Base-by-base conservation (phyloP, 2,113 vertebrate genomes). In the Genyomyrus donnyi region DNA sequence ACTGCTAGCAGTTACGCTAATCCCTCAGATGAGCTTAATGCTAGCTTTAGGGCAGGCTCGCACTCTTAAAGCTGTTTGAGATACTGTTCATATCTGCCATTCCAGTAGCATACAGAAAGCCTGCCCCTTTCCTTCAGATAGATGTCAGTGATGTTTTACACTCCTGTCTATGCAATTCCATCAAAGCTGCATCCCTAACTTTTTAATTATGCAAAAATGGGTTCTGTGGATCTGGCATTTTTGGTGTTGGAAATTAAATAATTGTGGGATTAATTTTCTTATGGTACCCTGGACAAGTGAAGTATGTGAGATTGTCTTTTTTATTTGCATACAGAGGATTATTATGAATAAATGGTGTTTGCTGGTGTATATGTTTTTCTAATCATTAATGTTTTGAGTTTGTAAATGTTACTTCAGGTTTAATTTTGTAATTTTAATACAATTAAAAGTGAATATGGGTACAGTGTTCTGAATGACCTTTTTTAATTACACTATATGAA, bases 271-370 rank as follows among this genome's bases (percentile, higher is more conserved):
- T 66, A n/a, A n/a, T 45, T 58, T 88, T 84, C 87, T 90, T 85
- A 91, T 92, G 86, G 88, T 91, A 58, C 90, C 90, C 46, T 88
- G 84, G 89, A 74, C 35, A 91, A 91, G 93, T 93, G 88, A 92
- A 90, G 45, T 35, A 89, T 85, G 31, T 9, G n/a, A 49, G n/a
- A 24, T 89, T 35, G 62, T 84, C 48, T 92, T 91, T 93, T 93
- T 35, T 90, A 87, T 91, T 88, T 90, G 31, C 5, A 85, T 48
- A 49, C 84, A 88, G 31, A 74, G 88, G 31, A 89, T 48, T 62
- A n/a, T 53, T 58, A 62, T 46, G 50, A 48, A n/a, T 77, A 13
- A 83, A 91, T 88, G 85, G 88, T 91, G 91, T 90, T 91, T 11
- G 27, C 1, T 89, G 48, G 3, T 39, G 45, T 49, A 77, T 5